Percentiles rank a stretch among this genome's conserved stretches.
phyloP scores from a whole-genome alignment of 1,140 invertebrate species.

The Galendromus occidentalis region DNA sequence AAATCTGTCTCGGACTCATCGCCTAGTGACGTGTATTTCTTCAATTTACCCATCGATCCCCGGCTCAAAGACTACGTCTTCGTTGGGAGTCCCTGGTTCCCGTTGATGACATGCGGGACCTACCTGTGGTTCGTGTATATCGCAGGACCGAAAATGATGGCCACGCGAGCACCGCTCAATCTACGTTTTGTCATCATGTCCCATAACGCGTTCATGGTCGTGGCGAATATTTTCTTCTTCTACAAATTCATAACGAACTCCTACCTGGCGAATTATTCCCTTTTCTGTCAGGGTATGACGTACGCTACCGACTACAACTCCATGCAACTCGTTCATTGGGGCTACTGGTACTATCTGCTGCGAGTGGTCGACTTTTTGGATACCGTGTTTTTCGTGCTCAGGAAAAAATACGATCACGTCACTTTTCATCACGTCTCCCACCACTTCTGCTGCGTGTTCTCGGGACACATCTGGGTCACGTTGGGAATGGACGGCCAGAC shows the following conservation, averaged over 20 bases:
- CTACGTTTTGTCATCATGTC: constrained; percentile 53
- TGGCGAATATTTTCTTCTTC: not conserved
- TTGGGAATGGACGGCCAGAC: constrained; percentile 21
- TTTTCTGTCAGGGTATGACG: not conserved
- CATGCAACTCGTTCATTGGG: constrained; percentile 1
- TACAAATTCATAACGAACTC: constrained; percentile 16
- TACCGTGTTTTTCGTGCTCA: constrained; percentile 36
- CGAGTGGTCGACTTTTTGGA: constrained; percentile 20
- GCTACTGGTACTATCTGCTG: constrained; percentile 15
- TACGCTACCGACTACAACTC: not conserved
- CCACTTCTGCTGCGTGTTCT: constrained; percentile 23
- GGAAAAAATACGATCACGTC: constrained; percentile 52
- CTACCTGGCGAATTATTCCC: constrained; percentile 13
- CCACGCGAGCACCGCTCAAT: constrained; percentile 50
- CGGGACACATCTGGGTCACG: too few relatives aligned
- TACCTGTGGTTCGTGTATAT: constrained; percentile 19
- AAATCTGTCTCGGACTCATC: too few relatives aligned
- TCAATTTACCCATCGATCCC: too few relatives aligned
- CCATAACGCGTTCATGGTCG: constrained; percentile 59
- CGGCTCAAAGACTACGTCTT: too few relatives aligned
- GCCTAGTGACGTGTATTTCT: too few relatives aligned
- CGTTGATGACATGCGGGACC: not conserved
- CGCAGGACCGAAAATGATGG: constrained; percentile 58
- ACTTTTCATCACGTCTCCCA: constrained; percentile 46
- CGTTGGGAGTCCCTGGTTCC: too few relatives aligned